These are phyloP conservation scores for Archaeoteleia sp. DNA, from an alignment of 2,888 invertebrate species.

Conservation along the genomic window DNA sequence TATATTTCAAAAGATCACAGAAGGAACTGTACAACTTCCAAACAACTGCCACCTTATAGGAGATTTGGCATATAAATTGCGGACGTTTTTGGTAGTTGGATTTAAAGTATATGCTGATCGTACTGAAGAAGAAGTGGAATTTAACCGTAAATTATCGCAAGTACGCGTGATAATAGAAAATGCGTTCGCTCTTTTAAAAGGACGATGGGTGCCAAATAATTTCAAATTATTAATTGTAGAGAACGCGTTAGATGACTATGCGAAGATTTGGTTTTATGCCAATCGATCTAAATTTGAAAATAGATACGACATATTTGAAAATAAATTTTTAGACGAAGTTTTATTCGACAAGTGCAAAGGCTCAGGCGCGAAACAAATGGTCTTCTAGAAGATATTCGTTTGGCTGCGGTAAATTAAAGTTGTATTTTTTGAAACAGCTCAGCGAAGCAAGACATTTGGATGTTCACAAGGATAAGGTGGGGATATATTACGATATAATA, in stretches of 20 bases:
- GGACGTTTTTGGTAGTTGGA: slow-evolving; percentile 6
- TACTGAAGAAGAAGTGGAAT: too few relatives aligned
- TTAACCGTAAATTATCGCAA: too few relatives aligned
- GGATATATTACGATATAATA: neutral
- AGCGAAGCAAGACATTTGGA: neutral
- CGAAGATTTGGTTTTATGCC: slow-evolving; percentile 3
- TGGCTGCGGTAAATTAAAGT: neutral
- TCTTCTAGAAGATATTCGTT: neutral
- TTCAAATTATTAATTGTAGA: neutral
- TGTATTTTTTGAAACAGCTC: neutral
- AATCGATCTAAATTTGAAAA: slow-evolving; percentile 3
- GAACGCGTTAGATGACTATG: neutral
- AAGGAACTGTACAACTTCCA: neutral
- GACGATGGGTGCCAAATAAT: neutral
- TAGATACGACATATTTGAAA: neutral
- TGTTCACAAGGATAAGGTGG: neutral
- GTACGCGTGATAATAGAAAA: too few relatives aligned
- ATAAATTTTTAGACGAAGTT: neutral
- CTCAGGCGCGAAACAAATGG: neutral
- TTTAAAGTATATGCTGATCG: slow-evolving; percentile 15
- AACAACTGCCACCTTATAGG: slow-evolving; percentile 24
- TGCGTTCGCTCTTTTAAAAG: neutral
- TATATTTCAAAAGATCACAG: slow-evolving; percentile 2
- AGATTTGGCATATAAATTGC: slow-evolving; percentile 25
- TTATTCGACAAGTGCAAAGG: neutral